Evolutionary conservation across 1,140 invertebrate genomes (phyloP), one percentile per base, ranked within the genome.

Genomic region (Leguminivora glycinivorella): DNA sequence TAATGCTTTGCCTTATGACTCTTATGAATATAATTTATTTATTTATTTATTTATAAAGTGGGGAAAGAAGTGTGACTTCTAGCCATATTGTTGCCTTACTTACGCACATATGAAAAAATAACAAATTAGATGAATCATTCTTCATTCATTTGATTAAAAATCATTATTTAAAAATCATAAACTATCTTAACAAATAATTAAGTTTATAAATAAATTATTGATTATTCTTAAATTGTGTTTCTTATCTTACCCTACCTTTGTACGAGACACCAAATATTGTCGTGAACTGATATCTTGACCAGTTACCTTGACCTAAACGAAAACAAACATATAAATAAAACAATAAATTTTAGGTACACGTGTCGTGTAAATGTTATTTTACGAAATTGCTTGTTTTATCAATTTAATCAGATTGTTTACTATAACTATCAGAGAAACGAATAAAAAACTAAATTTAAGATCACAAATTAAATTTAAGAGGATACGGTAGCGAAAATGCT

Each of bases 181-280:
- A 22, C 14, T 5, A 17, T 2, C 5, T 52, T 10, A 17, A 9
- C n/a, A 52, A 52, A 52, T 22, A 52, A 52, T 52, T 52, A 52
- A 10, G 19, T 52, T 52, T 52, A 52, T 52, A 52, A 52, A 52
- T 52, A 52, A 52, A 52, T 52, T 52, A 52, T 52, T 52, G 47
- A 52, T 52, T 10, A 52, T 19, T 7, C 19, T 52, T 22, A 9
- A 19, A 22, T 9, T 52, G 17, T 52, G 47, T 52, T 52, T 22
- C 0, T 22, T 52, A 19, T 52, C 40, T 1, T 22, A 22, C 0
- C 17, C 19, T 1, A 22, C n/a, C n/a, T 43, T 43, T 7, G 34
- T 12, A 38, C 14, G 12, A 38, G 34, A 38, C 34, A 38, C 34
- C 10, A 14, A 38, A 9, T 38, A 2, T 25, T 24, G 19, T 24